Evolutionary conservation across 2,113 vertebrate genomes (phyloP).

Genomic region (Glareola pratincola): DNA sequence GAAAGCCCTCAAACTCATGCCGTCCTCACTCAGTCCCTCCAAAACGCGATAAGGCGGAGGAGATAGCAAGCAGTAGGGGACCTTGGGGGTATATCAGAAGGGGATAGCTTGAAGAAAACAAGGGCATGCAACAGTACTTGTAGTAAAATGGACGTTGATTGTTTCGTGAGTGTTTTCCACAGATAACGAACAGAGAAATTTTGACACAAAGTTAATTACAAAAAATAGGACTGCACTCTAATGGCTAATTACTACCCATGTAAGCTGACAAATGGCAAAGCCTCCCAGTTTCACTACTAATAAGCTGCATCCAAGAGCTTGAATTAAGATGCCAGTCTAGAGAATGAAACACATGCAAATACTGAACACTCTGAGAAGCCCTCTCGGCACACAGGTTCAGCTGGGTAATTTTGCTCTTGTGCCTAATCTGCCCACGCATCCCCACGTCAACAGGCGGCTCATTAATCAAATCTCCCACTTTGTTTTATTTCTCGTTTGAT

Average conservation of each 20-base stretch:
- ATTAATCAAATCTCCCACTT: conserved; percentile 27
- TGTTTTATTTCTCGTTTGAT: conserved; percentile 24
- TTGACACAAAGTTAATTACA: conserved; percentile 57
- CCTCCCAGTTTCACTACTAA: conserved; percentile 31
- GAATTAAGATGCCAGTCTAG: neutral
- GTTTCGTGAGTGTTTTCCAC: conserved; percentile 24
- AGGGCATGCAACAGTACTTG: neutral
- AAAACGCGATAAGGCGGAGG: neutral
- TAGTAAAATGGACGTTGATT: neutral
- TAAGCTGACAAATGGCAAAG: conserved; percentile 30
- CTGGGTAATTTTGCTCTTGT: neutral
- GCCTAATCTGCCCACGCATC: neutral
- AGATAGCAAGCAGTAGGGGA: neutral
- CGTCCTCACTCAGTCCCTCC: neutral
- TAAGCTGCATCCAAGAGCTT: neutral
- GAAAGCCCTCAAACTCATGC: neutral
- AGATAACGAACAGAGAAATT: conserved; percentile 45
- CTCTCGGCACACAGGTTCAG: neutral
- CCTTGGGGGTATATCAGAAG: neutral
- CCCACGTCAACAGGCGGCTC: neutral
- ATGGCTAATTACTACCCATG: conserved; percentile 24
- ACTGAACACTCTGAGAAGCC: neutral
- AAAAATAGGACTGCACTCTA: conserved; percentile 7
- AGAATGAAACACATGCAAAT: neutral
- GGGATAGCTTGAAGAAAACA: neutral